phyloP scores from a whole-genome alignment of 2,113 vertebrate genomes.

The Clarias magur region DNA sequence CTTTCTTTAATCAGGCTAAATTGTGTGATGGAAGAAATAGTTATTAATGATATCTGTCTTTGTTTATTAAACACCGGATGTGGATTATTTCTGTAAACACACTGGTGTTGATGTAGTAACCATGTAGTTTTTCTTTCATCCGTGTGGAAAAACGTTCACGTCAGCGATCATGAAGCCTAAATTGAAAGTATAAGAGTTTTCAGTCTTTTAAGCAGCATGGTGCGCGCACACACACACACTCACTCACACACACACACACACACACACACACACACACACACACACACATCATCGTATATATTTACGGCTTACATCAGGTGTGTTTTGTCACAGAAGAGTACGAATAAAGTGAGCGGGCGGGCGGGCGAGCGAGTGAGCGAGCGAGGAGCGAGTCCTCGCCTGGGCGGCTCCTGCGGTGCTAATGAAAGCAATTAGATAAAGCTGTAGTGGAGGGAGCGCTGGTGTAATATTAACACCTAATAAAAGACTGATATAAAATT shows the following conservation, averaged over 20 bases:
- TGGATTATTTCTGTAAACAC: background rate
- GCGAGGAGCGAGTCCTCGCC: conserved; percentile 7
- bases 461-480: conserved; percentile 61
- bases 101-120: background rate
- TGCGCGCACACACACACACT: too few relatives aligned
- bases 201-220: too few relatives aligned
- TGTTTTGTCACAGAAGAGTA: background rate
- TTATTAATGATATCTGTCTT: background rate
- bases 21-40: background rate
- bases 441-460: conserved; percentile 43
- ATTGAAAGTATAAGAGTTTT: background rate
- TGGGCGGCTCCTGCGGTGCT: conserved; percentile 49
- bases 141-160: background rate
- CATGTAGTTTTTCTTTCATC: background rate
- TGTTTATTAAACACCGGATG: background rate
- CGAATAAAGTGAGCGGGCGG: background rate
- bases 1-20: background rate
- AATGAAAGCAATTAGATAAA: conserved; percentile 60
- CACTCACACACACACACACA: too few relatives aligned
- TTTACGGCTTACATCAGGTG: background rate
- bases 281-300: background rate
- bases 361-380: conserved; percentile 8
- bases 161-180: background rate
- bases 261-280: too few relatives aligned
- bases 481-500: conserved; percentile 60